Percentiles rank a stretch among this genome's conserved stretches.
phyloP scores from a whole-genome alignment of 2,113 vertebrate genomes.

The Baryphthengus martii region DNA sequence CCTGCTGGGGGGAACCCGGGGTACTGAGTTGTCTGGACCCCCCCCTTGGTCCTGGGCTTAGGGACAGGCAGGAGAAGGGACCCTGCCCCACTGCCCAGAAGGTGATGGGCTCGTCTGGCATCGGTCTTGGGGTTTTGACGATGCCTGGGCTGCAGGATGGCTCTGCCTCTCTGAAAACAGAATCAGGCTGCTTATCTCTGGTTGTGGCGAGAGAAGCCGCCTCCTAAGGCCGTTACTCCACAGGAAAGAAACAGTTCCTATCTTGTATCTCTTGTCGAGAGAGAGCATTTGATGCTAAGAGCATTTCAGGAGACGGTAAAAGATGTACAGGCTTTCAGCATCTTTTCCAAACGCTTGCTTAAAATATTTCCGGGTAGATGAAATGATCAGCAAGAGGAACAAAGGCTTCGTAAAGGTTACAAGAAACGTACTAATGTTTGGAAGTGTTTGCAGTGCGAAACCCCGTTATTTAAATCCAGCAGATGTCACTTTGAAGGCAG shows the following conservation, averaged over 20 bases:
- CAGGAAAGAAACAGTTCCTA: not conserved
- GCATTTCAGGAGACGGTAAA: not conserved
- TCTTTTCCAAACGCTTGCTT: not conserved
- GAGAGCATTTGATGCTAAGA: not conserved
- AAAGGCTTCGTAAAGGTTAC: conserved; percentile 26
- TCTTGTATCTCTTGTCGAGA: not conserved
- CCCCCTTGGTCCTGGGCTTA: not conserved
- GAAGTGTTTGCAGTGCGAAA: not conserved
- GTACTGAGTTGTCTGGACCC: not conserved
- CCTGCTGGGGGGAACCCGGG: not conserved
- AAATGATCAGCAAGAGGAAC: not conserved
- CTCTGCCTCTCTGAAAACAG: not conserved
- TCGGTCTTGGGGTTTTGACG: not conserved
- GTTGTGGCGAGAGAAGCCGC: not conserved
- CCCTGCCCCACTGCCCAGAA: not conserved
- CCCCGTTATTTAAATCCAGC: conserved; percentile 35
- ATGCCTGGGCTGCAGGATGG: not conserved
- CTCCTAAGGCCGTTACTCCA: not conserved
- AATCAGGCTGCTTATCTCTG: not conserved
- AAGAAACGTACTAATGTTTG: conserved; percentile 59
- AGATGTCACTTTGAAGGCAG: conserved; percentile 52
- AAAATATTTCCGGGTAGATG: conserved; percentile 11
- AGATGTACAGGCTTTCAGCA: not conserved
- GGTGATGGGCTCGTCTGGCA: not conserved
- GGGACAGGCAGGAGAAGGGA: not conserved